Evolutionary conservation across 2,113 vertebrate genomes (phyloP), one percentile per base, ranked within the genome.

Genomic region (Erythrolamprus reginae): DNA sequence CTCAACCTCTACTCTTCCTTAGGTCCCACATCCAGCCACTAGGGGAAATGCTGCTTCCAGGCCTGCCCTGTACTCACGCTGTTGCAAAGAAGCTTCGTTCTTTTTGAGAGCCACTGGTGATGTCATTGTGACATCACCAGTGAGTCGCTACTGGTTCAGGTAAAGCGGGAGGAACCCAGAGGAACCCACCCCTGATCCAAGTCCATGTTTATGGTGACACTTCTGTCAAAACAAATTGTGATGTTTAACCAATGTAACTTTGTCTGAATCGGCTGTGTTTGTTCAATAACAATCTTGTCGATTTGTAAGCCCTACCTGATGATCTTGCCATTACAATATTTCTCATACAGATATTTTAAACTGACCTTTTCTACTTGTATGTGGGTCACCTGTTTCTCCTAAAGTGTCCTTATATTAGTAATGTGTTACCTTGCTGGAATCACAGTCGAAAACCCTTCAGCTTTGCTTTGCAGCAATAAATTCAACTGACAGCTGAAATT

Each of bases 401-500:
- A 95, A 90, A 96, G 96, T 93, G 95, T 93, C 95, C 94, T 95
- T 95, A 61, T 95, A 96, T 96, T 97, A 97, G 96, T 97, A 97
- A 97, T 97, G 97, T 97, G 97, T 97, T 97, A 96, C 96, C 95
- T 97, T 94, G 96, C 95, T 96, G 21, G 95, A 97, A 97, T 96
- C 97, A 95, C 96, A 97, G 96, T 96, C 53, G 96, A 98, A 97
- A 96, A 97, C 95, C 96, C 97, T 97, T 97, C 97, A 97, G 97
- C 96, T 96, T 94, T 96, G 95, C 95, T 97, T 96, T 97, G 96
- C 94, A 91, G 97, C 97, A 97, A 97, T 97, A 97, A 97, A 97
- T 97, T 97, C 97, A 96, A 96, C 96, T 97, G 97, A 97, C 97
- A 97, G 97, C 95, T 97, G 96, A 97, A 97, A 97, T 97, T 97